Base-by-base conservation (phyloP, 1,140 invertebrate genomes). In the Amyelois transitella region DNA sequence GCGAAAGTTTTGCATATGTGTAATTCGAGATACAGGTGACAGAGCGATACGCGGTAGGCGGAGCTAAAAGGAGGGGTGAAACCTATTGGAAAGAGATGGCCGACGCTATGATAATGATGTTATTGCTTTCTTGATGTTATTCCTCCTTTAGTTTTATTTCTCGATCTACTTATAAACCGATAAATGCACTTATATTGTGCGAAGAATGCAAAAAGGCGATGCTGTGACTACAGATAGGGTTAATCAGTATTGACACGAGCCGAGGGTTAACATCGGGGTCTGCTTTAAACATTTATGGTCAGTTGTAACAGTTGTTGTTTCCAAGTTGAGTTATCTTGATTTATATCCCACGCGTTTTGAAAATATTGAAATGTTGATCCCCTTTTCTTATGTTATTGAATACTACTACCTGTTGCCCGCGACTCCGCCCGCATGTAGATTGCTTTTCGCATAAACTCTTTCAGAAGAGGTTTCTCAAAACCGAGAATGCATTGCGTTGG, bases 31-130 rank as follows among this genome's bases (percentile, higher is more conserved):
- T 87, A 84, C 84, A 86, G 84, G 81, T 86, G 81, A 87, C 84
- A 86, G 71, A 72, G 73, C 77, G 78, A 86, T 83, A 86, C 81
- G 75, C 75, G 74, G 69, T 85, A 70, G 84, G 84, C 84, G 84
- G 77, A 73, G 84, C 82, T 66, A 65, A 77, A n/a, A 71, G 69
- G 78, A 75, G 82, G 80, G 81, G 76, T 81, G 73, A 84, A 68
- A 84, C 75, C 77, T 81, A 87, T 85, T 76, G 80, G 81, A 87
- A 79, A 86, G 85, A 88, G 85, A 88, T 82, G 82, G 80, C 79
- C 64, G 77, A 83, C 80, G 75, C 84, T 86, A 88, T 86, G 85
- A 88, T 88, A 88, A 88, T 88, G 85, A 88, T 81, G 85, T 88
- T 88, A 88, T 88, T 85, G 84, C 82, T 85, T 83, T 88, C 81